Percentiles rank a stretch among this genome's conserved stretches.
Evolutionary conservation across 2,797 vertebrate species (phyloP).

Genomic region (Fistularia commersonii): DNA sequence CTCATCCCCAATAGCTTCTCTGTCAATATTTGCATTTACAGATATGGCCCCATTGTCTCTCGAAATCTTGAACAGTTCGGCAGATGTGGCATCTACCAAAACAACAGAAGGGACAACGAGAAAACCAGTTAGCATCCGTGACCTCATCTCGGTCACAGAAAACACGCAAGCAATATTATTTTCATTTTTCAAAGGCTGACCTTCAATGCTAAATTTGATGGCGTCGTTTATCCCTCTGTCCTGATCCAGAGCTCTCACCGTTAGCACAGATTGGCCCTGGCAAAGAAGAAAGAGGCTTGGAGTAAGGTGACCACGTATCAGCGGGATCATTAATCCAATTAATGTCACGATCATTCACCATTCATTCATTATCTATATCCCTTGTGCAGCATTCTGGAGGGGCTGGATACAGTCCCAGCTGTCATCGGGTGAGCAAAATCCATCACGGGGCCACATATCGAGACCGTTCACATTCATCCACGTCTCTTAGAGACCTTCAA

Average conservation of each 20-base stretch:
- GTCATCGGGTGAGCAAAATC: too few species aligned
- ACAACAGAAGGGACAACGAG: neutral
- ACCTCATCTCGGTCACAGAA: neutral
- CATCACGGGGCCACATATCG: too few species aligned
- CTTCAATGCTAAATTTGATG: slow-evolving; percentile 77
- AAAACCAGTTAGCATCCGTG: neutral
- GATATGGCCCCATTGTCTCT: slow-evolving; percentile 61
- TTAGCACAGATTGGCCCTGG: slow-evolving; percentile 74
- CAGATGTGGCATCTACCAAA: slow-evolving; percentile 42
- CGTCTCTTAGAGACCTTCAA: too few species aligned
- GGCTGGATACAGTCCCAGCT: too few species aligned
- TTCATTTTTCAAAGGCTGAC: slow-evolving; percentile 67
- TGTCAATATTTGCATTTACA: slow-evolving; percentile 73
- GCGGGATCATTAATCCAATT: too few species aligned
- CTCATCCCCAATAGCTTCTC: slow-evolving; percentile 71
- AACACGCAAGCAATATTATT: neutral
- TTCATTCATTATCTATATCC: neutral
- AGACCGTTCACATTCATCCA: too few species aligned
- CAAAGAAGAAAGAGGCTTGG: neutral
- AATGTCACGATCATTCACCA: too few species aligned
- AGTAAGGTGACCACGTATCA: too few species aligned
- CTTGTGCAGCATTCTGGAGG: too few species aligned
- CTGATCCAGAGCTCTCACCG: slow-evolving; percentile 78
- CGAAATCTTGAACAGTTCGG: slow-evolving; percentile 71
- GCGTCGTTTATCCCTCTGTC: slow-evolving; percentile 81